phyloP scores from a whole-genome alignment of 2,797 vertebrate species.

The Nothura maculosa region DNA sequence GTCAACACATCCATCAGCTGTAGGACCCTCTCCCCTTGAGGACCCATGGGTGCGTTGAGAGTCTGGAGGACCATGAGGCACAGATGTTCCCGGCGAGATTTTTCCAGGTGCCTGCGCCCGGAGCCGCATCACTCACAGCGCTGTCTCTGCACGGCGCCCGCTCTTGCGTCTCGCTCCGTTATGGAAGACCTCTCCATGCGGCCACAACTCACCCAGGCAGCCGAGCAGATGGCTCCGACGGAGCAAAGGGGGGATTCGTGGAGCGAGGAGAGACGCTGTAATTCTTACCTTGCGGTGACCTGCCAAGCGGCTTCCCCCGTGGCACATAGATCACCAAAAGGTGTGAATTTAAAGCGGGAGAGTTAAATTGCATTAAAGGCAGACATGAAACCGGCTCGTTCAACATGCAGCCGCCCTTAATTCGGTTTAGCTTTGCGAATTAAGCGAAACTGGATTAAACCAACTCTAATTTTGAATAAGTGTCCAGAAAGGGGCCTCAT shows the following conservation, averaged over 20 bases:
- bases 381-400: accelerated
- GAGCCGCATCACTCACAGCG: not conserved
- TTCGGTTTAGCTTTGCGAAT: not conserved
- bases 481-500: not conserved
- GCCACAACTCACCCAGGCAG: not conserved
- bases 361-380: not conserved
- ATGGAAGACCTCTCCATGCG: accelerated
- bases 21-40: not conserved
- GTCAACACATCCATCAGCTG: not conserved
- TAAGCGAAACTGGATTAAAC: conserved; percentile 9
- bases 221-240: not conserved
- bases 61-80: accelerated
- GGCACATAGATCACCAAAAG: not conserved
- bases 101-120: accelerated
- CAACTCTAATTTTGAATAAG: not conserved
- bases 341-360: not conserved
- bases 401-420: not conserved
- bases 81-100: not conserved
- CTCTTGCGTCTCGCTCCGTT: not conserved
- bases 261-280: accelerated
- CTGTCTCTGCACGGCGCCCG: accelerated
- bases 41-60: accelerated
- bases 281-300: not conserved
- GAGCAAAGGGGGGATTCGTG: not conserved
- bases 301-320: not conserved